Evolutionary conservation across 2,797 vertebrate species (phyloP).

Genomic region (Spinibarbus caldwelli): DNA sequence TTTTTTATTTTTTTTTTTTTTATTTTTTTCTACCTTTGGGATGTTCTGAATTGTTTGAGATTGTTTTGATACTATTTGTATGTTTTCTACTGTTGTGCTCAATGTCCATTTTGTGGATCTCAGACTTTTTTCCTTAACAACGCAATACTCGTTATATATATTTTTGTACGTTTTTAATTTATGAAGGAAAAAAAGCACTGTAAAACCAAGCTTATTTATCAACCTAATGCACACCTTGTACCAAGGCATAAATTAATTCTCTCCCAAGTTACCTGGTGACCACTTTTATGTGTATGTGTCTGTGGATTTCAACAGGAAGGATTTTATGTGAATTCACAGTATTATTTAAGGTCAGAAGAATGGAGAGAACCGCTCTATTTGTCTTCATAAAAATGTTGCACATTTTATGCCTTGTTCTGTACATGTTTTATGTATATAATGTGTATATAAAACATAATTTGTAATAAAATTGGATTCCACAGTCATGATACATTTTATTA

Average conservation of each 20-base stretch:
- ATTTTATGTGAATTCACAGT: constrained; percentile 72
- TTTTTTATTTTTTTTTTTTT: not conserved
- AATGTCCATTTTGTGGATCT: constrained; percentile 58
- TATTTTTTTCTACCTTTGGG: not conserved
- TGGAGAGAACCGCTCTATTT: constrained; percentile 57
- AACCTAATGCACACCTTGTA: constrained; percentile 63
- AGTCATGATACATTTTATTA: not conserved
- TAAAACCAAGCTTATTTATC: constrained; percentile 79
- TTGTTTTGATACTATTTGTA: constrained; percentile 33
- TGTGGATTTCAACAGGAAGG: constrained; percentile 65
- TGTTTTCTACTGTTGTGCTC: constrained; percentile 57
- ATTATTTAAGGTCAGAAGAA: constrained; percentile 65
- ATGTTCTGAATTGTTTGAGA: constrained; percentile 14
- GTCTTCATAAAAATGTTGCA: constrained; percentile 58
- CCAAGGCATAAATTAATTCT: constrained; percentile 65
- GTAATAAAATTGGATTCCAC: constrained; percentile 54
- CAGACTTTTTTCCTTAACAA: constrained; percentile 61
- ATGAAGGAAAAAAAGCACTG: constrained; percentile 80
- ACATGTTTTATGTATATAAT: constrained; percentile 73
- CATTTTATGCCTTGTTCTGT: constrained; percentile 25
- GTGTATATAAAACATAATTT: constrained; percentile 77
- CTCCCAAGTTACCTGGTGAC: constrained; percentile 64
- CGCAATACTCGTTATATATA: constrained; percentile 69
- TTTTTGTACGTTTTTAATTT: constrained; percentile 73
- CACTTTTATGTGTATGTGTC: constrained; percentile 51